These are phyloP conservation scores for Nomada ruficornis DNA, from an alignment of 2,888 invertebrate species.

Conservation along the genomic window DNA sequence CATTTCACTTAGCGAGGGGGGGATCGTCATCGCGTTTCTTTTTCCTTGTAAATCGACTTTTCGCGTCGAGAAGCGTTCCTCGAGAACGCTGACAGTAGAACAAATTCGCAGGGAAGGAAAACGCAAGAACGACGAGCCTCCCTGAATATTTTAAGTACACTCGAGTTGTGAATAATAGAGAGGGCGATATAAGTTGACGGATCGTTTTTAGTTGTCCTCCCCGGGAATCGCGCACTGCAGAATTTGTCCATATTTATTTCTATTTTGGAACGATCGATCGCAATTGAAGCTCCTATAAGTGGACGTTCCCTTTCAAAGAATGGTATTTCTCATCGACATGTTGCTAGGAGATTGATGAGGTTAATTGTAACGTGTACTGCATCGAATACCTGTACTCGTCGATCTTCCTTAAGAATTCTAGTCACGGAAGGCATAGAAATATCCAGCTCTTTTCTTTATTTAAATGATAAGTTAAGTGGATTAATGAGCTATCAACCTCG, in stretches of 20 bases:
- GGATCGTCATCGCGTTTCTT: slow-evolving; percentile 12
- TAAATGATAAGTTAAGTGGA: neutral
- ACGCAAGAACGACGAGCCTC: neutral
- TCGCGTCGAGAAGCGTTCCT: neutral
- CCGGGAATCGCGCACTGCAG: no score
- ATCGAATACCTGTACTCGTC: neutral
- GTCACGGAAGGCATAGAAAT: slow-evolving; percentile 1
- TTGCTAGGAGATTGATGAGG: neutral
- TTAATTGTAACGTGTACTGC: neutral
- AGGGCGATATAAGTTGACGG: neutral
- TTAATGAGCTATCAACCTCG: neutral
- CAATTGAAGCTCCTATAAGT: neutral
- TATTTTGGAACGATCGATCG: neutral
- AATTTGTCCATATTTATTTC: no score
- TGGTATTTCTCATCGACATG: neutral
- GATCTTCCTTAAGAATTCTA: neutral
- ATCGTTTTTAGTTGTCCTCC: neutral
- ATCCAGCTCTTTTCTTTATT: neutral
- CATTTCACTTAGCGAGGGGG: slow-evolving; percentile 8
- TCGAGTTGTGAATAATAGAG: neutral
- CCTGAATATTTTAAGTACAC: slow-evolving; percentile 1
- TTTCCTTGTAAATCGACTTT: slow-evolving; percentile 5
- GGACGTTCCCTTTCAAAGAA: neutral
- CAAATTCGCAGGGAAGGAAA: neutral
- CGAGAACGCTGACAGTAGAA: neutral